Base-by-base conservation (phyloP, 1,140 invertebrate genomes). In the Plectus sambesii region DNA sequence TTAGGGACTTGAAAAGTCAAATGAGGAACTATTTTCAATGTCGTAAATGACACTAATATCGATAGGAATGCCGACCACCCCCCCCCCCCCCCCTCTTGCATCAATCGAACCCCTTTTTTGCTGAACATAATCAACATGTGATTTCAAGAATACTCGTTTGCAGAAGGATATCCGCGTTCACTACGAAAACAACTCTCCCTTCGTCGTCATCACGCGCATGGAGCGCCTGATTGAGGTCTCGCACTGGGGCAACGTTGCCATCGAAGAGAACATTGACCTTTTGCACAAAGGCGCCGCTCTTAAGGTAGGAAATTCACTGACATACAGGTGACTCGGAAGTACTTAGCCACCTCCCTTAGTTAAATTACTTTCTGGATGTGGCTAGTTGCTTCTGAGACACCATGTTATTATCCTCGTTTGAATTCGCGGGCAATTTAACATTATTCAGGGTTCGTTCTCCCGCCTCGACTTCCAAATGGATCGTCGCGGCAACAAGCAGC, bases 171-270 rank as follows among this genome's bases (percentile, higher is more conserved):
- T 64, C 29, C 48, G 58, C 12, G 74, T 97, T 41, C 94, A 99
- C 70, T 94, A 83, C 71, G 93, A 97, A 71, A 98, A 96, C 72
- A 92, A 93, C 68, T 78, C 83, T 38, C 90, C 93, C 38, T 97
- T 98, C 70, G 71, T 98, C 36, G 87, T 85, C 23, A 83, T 96
- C 0, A 87, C 82, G 0, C 76, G 76, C 29, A 69, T 96, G 55
- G 81, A 85, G 47, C 77, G 92, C 27, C 73, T 80, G 0, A 84
- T 97, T 62, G 89, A 97, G 73, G 78, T 97, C 0, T 96, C 89
- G 0, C 89, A 94, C 69, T 98, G 92, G 92, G 90, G 90, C 9
- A 93, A 93, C 62, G 87, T 97, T 69, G 88, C 89, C 53, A 76
- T 97, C 2, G 87, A 94, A 68, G 90, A 98, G 69, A 80, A 80